Evolutionary conservation across 2,113 vertebrate species (phyloP).

Genomic region (Onychostruthus taczanowskii): DNA sequence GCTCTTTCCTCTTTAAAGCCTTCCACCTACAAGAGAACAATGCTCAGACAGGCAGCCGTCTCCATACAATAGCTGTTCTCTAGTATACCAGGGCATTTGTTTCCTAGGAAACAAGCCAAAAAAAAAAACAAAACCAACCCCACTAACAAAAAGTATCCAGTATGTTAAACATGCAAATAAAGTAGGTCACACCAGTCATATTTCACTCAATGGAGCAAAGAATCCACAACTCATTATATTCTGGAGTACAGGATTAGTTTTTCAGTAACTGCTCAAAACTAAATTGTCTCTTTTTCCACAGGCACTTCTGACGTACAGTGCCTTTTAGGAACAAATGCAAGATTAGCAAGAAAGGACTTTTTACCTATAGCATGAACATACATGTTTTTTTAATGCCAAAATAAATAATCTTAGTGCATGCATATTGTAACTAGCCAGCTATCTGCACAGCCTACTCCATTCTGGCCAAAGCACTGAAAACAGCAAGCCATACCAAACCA

Average conservation of each 20-base stretch:
- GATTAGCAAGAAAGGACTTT: background rate
- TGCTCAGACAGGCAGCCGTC: conserved; percentile 15
- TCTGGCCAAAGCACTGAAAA: background rate
- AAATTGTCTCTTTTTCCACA: background rate
- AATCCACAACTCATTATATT: conserved; percentile 9
- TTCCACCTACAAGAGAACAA: conserved; percentile 46
- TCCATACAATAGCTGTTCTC: conserved; percentile 26
- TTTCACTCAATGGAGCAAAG: conserved; percentile 43
- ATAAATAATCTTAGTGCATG: background rate
- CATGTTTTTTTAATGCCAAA: background rate
- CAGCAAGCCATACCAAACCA: background rate
- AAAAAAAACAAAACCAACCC: background rate
- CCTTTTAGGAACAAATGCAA: background rate
- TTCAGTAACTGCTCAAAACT: background rate
- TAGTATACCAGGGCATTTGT: conserved; percentile 28
- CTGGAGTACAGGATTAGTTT: background rate
- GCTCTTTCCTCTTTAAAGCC: background rate
- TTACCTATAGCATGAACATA: background rate
- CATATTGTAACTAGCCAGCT: background rate
- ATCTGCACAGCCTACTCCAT: background rate
- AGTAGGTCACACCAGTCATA: conserved; percentile 57
- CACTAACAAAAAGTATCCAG: conserved; percentile 13
- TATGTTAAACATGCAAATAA: conserved; percentile 67
- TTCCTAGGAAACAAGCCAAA: conserved; percentile 61
- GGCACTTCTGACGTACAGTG: background rate